A percentile compares a stretch with the other conserved stretches of the same genome.
These are phyloP conservation scores for Ennomos erosarius DNA, from an alignment of 2,888 invertebrate species.

Conservation along the genomic window DNA sequence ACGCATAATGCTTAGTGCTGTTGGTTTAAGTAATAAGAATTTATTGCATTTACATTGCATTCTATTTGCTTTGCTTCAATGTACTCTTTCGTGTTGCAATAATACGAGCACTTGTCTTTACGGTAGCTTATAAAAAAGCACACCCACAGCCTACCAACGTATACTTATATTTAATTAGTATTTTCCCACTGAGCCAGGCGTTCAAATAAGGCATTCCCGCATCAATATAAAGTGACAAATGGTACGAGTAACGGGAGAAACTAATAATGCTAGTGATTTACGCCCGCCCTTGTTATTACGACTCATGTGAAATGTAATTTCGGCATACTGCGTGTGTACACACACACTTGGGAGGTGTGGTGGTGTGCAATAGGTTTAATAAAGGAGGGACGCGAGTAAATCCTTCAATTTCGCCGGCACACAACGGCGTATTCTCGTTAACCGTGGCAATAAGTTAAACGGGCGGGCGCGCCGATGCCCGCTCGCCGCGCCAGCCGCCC, in stretches of 20 bases:
- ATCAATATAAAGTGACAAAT: slow-evolving; percentile 79
- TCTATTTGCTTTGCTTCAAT: too few species aligned
- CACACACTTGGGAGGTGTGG: slow-evolving; percentile 57
- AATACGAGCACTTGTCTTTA: background rate
- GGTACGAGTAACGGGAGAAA: slow-evolving; percentile 78
- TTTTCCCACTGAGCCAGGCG: slow-evolving; percentile 23
- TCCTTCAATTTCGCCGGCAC: slow-evolving; percentile 85
- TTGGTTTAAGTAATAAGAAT: slow-evolving; percentile 13
- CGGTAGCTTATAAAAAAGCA: background rate
- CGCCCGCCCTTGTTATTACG: slow-evolving; percentile 84
- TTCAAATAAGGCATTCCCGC: slow-evolving; percentile 53
- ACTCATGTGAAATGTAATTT: slow-evolving; percentile 85
- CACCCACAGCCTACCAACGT: background rate
- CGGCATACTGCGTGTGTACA: slow-evolving; percentile 76
- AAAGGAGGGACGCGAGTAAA: slow-evolving; percentile 85
- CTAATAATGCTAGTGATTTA: slow-evolving; percentile 84
- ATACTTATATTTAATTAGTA: slow-evolving; percentile 21
- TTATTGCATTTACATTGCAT: background rate
- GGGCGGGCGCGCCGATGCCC: slow-evolving; percentile 57
- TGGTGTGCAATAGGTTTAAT: slow-evolving; percentile 84
- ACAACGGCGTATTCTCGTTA: slow-evolving; percentile 85
- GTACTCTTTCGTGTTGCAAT: too few species aligned
- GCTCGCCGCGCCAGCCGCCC: slow-evolving; percentile 44
- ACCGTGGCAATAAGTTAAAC: slow-evolving; percentile 85
- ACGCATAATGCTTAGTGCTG: slow-evolving; percentile 3